phyloP scores from a whole-genome alignment of 2,888 invertebrate genomes.

The Hyposoter dolosus region DNA sequence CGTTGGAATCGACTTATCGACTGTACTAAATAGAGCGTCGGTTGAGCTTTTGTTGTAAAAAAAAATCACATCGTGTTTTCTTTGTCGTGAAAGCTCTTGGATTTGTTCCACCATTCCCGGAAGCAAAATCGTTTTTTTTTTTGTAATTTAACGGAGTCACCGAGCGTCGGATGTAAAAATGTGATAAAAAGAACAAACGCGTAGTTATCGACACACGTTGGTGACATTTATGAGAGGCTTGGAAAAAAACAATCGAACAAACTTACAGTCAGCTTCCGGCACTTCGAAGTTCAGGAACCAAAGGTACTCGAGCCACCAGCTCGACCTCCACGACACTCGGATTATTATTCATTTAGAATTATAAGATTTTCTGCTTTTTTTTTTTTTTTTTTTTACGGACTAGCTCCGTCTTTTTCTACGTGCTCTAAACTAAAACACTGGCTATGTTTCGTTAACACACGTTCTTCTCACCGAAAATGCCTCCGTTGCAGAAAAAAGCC shows the following conservation, averaged over 20 bases:
- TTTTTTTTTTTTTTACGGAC: constrained; percentile 1
- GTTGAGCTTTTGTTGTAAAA: constrained; percentile 38
- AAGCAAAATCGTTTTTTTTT: neutral
- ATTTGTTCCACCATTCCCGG: constrained; percentile 10
- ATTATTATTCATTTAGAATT: constrained; percentile 82
- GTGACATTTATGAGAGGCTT: constrained; percentile 33
- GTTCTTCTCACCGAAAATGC: constrained; percentile 59
- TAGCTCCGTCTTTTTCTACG: constrained; percentile 38
- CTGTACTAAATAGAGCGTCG: constrained; percentile 39
- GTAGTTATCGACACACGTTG: neutral
- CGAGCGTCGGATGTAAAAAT: constrained; percentile 2
- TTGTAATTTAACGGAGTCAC: neutral
- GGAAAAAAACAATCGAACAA: constrained; percentile 24
- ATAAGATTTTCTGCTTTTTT: constrained; percentile 36
- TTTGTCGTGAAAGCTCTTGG: constrained; percentile 12
- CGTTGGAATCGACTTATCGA: constrained; percentile 60
- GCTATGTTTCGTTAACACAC: constrained; percentile 21
- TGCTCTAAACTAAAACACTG: constrained; percentile 48
- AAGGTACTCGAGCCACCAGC: constrained; percentile 80
- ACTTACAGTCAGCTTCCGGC: constrained; percentile 83
- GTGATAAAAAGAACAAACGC: neutral
- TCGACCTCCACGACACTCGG: constrained; percentile 81
- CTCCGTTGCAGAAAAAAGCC: constrained; percentile 15
- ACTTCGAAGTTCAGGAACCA: constrained; percentile 77
- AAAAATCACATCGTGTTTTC: constrained; percentile 41